phyloP scores from a whole-genome alignment of 2,888 invertebrate species.

The Galerucella calmariensis region DNA sequence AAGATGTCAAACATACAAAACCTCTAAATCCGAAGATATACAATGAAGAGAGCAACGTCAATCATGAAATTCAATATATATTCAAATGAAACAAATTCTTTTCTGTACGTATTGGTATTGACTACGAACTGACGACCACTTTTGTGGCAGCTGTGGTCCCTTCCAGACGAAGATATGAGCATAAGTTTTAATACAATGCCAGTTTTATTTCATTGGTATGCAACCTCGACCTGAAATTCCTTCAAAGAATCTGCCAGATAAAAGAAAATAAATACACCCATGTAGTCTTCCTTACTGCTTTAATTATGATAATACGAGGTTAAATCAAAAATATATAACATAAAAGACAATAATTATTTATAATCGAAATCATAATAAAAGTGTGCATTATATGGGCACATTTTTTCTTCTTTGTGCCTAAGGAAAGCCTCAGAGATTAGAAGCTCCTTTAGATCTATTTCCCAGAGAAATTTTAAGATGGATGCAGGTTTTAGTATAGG shows the following conservation, averaged over 20 bases:
- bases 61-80: slow-evolving; percentile 25
- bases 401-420: too few relatives aligned
- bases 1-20: slow-evolving; percentile 5
- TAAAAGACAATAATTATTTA: too few relatives aligned
- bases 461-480: too few relatives aligned
- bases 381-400: too few relatives aligned
- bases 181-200: slow-evolving; percentile 35
- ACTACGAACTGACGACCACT: slow-evolving; percentile 14
- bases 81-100: slow-evolving; percentile 33
- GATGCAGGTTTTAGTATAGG: too few relatives aligned
- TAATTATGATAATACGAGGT: slow-evolving; percentile 2
- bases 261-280: slow-evolving; percentile 20
- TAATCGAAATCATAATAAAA: too few relatives aligned
- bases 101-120: slow-evolving; percentile 14
- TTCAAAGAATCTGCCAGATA: slow-evolving; percentile 26
- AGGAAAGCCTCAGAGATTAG: too few relatives aligned
- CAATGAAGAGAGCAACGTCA: not conserved
- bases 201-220: slow-evolving; percentile 34
- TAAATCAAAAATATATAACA: not conserved
- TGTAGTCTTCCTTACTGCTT: not conserved
- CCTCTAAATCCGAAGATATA: not conserved
- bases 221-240: slow-evolving; percentile 37
- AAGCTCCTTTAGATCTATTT: too few relatives aligned
- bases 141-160: slow-evolving; percentile 25
- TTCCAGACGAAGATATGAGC: slow-evolving; percentile 31